A percentile compares a stretch with the other conserved stretches of the same genome.
Conservation (phyloP, 2,888 invertebrate species). For the Cataglyphis rosenhaueri region DNA sequence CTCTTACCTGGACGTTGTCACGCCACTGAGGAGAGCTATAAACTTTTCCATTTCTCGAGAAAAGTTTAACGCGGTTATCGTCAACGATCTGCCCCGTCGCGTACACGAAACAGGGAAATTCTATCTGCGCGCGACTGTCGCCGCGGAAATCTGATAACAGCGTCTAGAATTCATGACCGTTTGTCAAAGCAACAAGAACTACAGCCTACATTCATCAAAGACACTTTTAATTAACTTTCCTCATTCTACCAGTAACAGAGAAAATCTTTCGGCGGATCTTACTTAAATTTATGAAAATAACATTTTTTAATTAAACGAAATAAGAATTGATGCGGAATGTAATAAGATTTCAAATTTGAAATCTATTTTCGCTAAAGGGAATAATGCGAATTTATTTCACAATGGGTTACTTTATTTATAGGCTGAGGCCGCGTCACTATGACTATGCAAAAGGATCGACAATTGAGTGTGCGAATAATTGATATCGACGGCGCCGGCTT, state of each 20-base stretch:
- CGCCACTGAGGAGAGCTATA: conserved; percentile 29
- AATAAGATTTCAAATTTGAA: conserved; percentile 3
- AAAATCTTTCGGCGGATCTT: background rate
- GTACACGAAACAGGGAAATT: conserved; percentile 29
- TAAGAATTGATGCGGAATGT: background rate
- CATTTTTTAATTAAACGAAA: background rate
- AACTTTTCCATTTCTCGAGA: conserved; percentile 46
- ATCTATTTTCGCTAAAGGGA: background rate
- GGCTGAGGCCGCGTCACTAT: background rate
- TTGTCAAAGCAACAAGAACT: conserved; percentile 27
- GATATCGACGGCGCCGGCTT: conserved; percentile 42
- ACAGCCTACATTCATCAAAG: conserved; percentile 7
- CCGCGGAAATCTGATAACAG: conserved; percentile 30
- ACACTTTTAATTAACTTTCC: conserved; percentile 18
- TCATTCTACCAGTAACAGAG: background rate
- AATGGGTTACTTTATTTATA: background rate
- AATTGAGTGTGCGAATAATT: conserved; percentile 48
- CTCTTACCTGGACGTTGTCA: conserved; percentile 36
- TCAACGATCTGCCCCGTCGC: conserved; percentile 20
- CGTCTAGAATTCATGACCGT: conserved; percentile 20
- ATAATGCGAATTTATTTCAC: background rate
- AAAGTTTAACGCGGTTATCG: conserved; percentile 45
- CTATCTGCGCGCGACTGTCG: background rate
- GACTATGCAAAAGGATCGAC: conserved; percentile 19
- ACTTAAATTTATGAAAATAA: background rate